A percentile compares a stretch with the other conserved stretches of the same genome.
Conservation (phyloP, 1,140 invertebrate species). For the Sinonovacula constricta region DNA sequence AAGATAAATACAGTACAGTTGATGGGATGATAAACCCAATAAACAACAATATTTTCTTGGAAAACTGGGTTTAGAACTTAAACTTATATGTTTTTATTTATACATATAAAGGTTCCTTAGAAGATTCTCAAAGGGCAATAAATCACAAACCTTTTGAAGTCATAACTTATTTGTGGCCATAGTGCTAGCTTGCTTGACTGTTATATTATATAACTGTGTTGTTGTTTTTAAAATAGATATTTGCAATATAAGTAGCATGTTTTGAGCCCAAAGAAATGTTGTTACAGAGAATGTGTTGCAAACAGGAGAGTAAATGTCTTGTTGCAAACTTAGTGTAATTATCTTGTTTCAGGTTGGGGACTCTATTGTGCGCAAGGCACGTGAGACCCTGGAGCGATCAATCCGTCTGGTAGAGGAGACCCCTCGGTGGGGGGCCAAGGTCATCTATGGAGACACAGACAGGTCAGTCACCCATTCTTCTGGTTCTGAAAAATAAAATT, state of each 20-base stretch:
- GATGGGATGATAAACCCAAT: no score
- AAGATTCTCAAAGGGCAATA: no score
- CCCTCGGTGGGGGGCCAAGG: conserved; percentile 87
- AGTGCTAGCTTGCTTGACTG: background rate
- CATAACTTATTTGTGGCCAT: background rate
- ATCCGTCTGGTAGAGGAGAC: conserved; percentile 89
- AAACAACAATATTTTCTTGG: no score
- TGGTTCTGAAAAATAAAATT: background rate
- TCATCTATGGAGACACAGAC: conserved; percentile 99
- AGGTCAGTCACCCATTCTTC: conserved; percentile 79
- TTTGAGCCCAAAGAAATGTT: background rate
- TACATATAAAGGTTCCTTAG: no score
- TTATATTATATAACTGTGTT: background rate
- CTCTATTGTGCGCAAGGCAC: conserved; percentile 96
- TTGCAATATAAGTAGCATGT: background rate
- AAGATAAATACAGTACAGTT: no score
- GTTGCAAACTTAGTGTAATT: background rate
- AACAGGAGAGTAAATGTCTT: background rate
- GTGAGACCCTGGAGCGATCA: conserved; percentile 95
- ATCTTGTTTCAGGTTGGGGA: conserved; percentile 86
- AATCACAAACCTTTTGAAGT: no score
- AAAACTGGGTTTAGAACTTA: no score
- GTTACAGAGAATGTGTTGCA: background rate
- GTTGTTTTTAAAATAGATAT: background rate
- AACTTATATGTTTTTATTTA: no score